Conservation (phyloP, 2,888 invertebrate species). For the Rotaria sp. region DNA sequence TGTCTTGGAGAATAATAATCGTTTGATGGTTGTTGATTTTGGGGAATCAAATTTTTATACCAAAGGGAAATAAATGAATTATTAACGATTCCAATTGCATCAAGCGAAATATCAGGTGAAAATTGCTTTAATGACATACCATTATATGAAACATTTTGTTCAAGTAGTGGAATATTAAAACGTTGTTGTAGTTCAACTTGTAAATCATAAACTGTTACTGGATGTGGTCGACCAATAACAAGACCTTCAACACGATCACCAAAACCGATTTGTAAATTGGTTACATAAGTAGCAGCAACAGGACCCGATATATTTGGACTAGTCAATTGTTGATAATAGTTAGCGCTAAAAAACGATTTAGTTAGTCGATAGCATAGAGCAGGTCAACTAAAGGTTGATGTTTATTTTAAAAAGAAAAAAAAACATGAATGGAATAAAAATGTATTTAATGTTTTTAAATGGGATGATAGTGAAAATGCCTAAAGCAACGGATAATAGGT, state of each 20-base stretch:
- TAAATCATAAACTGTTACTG: conserved; percentile 6
- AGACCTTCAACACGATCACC: conserved; percentile 9
- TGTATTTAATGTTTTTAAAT: background rate
- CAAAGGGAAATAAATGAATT: conserved; percentile 37
- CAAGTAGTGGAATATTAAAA: conserved; percentile 34
- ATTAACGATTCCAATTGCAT: conserved; percentile 34
- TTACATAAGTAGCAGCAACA: background rate
- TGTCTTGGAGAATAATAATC: background rate
- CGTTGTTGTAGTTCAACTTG: conserved; percentile 32
- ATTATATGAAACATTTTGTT: conserved; percentile 35
- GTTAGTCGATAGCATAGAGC: background rate
- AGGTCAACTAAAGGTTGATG: background rate
- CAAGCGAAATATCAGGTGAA: conserved; percentile 33
- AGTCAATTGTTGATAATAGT: background rate
- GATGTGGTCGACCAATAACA: background rate
- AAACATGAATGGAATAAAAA: background rate
- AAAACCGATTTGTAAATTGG: background rate
- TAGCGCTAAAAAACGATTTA: background rate
- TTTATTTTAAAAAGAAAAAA: background rate
- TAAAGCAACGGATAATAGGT: background rate
- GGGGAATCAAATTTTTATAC: conserved; percentile 7
- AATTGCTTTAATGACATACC: conserved; percentile 31
- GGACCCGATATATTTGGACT: background rate
- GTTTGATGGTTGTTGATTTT: conserved; percentile 4
- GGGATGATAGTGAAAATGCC: background rate